Conservation (phyloP, 2,888 invertebrate genomes). For the Polydrusus pterygomalis region DNA sequence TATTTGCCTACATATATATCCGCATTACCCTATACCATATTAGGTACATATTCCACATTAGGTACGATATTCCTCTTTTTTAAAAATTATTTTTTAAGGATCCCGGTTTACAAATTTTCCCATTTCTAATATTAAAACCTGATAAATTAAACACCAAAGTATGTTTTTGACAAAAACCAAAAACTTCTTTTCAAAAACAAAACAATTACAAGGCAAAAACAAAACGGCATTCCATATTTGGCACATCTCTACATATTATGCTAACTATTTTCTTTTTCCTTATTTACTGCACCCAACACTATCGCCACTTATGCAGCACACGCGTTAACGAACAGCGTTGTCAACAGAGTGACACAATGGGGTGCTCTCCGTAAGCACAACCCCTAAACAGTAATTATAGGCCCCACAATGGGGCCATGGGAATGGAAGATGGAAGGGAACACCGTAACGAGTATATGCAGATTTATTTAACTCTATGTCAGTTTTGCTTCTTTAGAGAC, state of each 20-base stretch:
- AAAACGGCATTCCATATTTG: too few species aligned
- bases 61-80: too few species aligned
- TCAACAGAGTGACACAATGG: slow-evolving; percentile 39
- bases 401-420: slow-evolving; percentile 24
- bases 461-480: slow-evolving; percentile 16
- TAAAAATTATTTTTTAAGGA: too few species aligned
- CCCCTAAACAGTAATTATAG: slow-evolving; percentile 34
- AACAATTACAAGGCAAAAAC: too few species aligned
- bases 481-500: not conserved
- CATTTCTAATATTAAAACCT: too few species aligned
- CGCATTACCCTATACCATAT: too few species aligned
- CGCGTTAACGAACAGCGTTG: slow-evolving; percentile 33
- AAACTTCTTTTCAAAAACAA: too few species aligned
- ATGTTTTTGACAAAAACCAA: too few species aligned
- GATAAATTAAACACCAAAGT: too few species aligned
- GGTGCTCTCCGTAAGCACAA: slow-evolving; percentile 19
- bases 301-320: slow-evolving; percentile 32
- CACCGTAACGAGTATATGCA: slow-evolving; percentile 15
- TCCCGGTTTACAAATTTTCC: too few species aligned
- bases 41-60: too few species aligned
- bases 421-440: slow-evolving; percentile 23
- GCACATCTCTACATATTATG: not conserved
- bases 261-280: slow-evolving; percentile 16
- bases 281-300: slow-evolving; percentile 28
- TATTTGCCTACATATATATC: too few species aligned